A percentile compares a stretch with the other conserved stretches of the same genome.
Evolutionary conservation across 1,140 invertebrate species (phyloP).

Genomic region (Aphidius ervi): DNA sequence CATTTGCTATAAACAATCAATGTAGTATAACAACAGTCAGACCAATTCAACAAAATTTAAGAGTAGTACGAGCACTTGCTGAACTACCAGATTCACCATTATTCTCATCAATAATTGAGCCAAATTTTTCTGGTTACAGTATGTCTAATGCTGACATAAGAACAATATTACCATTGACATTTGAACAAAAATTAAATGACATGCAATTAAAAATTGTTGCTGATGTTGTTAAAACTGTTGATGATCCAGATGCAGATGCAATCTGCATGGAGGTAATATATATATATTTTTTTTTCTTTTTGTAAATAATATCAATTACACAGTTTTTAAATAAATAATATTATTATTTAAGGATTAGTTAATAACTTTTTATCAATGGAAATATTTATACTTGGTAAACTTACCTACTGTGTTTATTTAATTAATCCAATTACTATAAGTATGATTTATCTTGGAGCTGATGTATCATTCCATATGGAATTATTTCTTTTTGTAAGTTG

Average conservation of each 20-base stretch:
- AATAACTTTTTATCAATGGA: constrained; percentile 48
- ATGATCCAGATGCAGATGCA: neutral
- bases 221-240: neutral
- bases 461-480: constrained; percentile 33
- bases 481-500: constrained; percentile 37
- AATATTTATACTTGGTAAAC: constrained; percentile 48
- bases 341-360: constrained; percentile 41
- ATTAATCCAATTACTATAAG: constrained; percentile 52
- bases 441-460: constrained; percentile 33
- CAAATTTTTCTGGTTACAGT: neutral
- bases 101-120: neutral
- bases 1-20: too few species aligned
- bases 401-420: constrained; percentile 53
- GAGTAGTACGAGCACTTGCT: too few species aligned
- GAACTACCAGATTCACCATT: too few species aligned
- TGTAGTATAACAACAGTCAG: too few species aligned
- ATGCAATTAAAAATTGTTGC: constrained; percentile 1
- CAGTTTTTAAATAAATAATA: neutral
- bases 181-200: neutral
- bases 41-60: too few species aligned
- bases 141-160: neutral
- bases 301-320: neutral
- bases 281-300: too few species aligned
- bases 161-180: neutral
- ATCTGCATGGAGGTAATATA: neutral